A percentile compares a stretch with the other conserved stretches of the same genome.
Evolutionary conservation across 2,113 vertebrate species (phyloP).

Genomic region (Corythornis vintsioides): DNA sequence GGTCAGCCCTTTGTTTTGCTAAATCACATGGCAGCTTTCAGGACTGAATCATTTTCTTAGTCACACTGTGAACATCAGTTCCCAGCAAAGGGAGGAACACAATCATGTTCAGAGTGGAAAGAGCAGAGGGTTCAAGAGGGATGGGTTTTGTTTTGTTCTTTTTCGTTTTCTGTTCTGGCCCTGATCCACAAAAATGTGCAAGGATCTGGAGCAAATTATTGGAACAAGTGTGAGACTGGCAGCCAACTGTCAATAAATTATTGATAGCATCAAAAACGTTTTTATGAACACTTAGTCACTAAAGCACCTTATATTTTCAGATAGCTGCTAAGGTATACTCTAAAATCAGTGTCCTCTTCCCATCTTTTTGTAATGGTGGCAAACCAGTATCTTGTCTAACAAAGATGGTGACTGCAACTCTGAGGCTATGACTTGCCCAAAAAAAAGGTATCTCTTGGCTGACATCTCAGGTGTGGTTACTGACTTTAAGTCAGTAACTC

Average conservation of each 20-base stretch:
- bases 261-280: neutral
- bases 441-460: neutral
- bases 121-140: neutral
- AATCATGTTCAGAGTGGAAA: neutral
- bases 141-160: neutral
- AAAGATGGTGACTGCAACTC: neutral
- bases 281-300: neutral
- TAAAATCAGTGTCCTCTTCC: neutral
- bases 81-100: conserved; percentile 9
- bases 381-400: neutral
- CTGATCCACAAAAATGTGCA: neutral
- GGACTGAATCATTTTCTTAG: conserved; percentile 53
- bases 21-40: neutral
- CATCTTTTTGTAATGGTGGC: neutral
- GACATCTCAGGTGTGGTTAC: neutral
- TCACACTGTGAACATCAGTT: conserved; percentile 38
- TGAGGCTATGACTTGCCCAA: neutral
- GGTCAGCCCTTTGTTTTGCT: conserved; percentile 62
- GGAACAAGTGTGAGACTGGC: conserved; percentile 1
- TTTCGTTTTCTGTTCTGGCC: conserved; percentile 25
- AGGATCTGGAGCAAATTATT: conserved; percentile 25
- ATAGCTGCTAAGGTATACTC: neutral
- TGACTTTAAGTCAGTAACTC: neutral
- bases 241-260: conserved; percentile 13
- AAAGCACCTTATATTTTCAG: neutral